Base-by-base conservation (phyloP, 2,797 vertebrate genomes). In the Menidia menidia region DNA sequence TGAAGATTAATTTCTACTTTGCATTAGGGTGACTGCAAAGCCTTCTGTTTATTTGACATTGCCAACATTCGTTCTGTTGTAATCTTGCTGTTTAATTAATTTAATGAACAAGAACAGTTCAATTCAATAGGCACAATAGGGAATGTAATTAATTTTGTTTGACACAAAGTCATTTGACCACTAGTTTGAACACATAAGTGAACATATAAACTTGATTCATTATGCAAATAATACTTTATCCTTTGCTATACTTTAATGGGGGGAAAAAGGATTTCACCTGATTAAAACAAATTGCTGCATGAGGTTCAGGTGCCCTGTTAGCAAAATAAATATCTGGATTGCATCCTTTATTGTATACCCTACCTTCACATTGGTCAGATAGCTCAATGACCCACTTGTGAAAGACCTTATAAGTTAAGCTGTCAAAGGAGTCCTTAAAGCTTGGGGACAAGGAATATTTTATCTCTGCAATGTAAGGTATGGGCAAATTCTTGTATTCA, bases 1-100 rank as follows among this genome's bases (percentile, higher is more conserved):
- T 61, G n/a, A 69, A 63, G 45, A 41, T 35, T 70, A 41, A 59
- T 57, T 63, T 45, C 14, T 16, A 51, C 33, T 16, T 42, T 64
- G 52, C 39, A 3, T 14, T 6, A 1, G 43, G 41, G 6, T 66
- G 14, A 41, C 32, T 13, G 5, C 33, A 47, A 19, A 10, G 42
- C 44, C 7, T 3, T 44, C n/a, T 60, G 6, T 42, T 31, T 30
- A 47, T 4, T 8, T 19, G 35, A 16, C n/a, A 8, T 32, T 15
- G n/a, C 12, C 7, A 39, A 7, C 35, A 7, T 2, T 39, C 10
- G 7, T 39, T 5, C 35, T 39, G 35, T 39, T 39, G 35, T 39
- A 0, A 0, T 39, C 35, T 39, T 39, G 55, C 11, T 14, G 14
- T 33, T 77, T 14, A 2, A 31, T 59, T 59, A 0, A 62, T 48